phyloP scores from a whole-genome alignment of 2,888 invertebrate genomes.

The Leucophenga montana region DNA sequence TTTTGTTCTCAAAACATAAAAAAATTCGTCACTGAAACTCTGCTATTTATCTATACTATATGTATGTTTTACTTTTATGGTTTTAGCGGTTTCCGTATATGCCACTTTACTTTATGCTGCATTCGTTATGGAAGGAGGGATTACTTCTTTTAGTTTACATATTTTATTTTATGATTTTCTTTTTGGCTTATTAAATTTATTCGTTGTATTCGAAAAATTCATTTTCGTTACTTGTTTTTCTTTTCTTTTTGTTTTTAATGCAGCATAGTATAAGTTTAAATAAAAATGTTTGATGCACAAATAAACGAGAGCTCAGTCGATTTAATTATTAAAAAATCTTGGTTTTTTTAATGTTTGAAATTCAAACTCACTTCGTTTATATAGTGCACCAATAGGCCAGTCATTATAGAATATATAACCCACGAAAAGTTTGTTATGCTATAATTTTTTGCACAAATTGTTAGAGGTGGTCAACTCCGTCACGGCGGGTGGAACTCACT shows the following conservation, averaged over 20 bases:
- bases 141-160: slow-evolving; percentile 38
- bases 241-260: slow-evolving; percentile 7
- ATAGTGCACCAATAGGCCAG: no score
- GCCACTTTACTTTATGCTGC: background rate
- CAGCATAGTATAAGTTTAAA: no score
- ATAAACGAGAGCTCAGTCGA: no score
- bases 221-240: slow-evolving; percentile 32
- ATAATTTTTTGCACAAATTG: no score
- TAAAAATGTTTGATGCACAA: no score
- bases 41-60: background rate
- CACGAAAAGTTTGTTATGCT: no score
- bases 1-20: slow-evolving; percentile 10
- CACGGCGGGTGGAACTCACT: no score
- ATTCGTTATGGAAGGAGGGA: slow-evolving; percentile 48
- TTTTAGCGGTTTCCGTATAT: slow-evolving; percentile 18
- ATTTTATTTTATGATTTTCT: slow-evolving; percentile 36
- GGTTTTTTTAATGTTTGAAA: slow-evolving; percentile 43
- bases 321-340: background rate
- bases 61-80: slow-evolving; percentile 5
- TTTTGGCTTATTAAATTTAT: slow-evolving; percentile 59
- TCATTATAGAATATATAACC: no score
- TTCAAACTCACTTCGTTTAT: no score
- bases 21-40: slow-evolving; percentile 23
- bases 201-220: slow-evolving; percentile 68
- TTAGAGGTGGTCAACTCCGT: no score